These are phyloP conservation scores for Pachydiplax longipennis DNA, from an alignment of 2,888 invertebrate species.

Conservation along the genomic window DNA sequence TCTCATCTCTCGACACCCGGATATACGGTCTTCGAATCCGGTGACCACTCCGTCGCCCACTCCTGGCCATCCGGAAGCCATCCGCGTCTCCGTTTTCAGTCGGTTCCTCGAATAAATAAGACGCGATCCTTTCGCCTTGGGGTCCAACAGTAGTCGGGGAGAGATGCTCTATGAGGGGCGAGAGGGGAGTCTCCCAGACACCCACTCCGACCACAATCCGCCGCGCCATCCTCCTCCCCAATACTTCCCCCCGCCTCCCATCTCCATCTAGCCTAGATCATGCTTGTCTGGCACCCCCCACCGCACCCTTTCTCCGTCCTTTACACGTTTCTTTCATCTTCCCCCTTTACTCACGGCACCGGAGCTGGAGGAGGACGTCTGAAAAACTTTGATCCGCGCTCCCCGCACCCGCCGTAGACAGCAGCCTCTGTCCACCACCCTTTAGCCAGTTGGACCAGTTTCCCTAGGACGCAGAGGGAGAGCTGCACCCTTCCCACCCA, in stretches of 20 bases:
- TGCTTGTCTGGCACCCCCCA: background rate
- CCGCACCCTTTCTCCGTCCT: background rate
- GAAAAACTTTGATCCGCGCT: conserved; percentile 28
- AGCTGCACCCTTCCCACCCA: background rate
- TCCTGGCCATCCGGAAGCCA: no score
- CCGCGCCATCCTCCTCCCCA: background rate
- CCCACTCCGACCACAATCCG: background rate
- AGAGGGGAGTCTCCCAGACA: background rate
- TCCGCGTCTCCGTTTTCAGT: background rate
- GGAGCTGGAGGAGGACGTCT: background rate
- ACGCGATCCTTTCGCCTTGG: background rate
- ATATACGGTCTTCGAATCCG: no score
- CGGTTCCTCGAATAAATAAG: no score
- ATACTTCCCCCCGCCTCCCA: background rate
- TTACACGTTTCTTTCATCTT: background rate
- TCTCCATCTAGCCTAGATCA: conserved; percentile 42
- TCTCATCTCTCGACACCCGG: no score
- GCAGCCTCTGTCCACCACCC: background rate
- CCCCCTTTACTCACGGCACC: conserved; percentile 12
- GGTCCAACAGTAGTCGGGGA: background rate
- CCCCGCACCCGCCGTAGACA: background rate
- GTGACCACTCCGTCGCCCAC: no score
- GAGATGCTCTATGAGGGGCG: background rate
- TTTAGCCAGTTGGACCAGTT: conserved; percentile 44
- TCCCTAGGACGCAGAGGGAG: background rate